Base-by-base conservation (phyloP, 1,140 invertebrate genomes). In the Asobara japonica region DNA sequence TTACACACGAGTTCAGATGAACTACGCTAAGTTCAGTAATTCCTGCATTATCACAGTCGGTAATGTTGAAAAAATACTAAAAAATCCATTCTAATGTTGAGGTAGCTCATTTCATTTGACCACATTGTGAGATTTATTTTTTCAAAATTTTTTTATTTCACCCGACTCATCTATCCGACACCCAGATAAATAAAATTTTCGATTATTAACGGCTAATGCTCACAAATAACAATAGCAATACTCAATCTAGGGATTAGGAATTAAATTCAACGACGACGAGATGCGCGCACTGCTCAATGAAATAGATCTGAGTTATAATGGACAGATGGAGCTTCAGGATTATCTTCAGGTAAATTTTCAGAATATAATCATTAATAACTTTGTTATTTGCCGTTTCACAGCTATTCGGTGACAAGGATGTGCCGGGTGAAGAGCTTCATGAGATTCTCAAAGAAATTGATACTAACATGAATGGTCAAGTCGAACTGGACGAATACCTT, bases 381-480 rank as follows among this genome's bases (percentile, higher is more conserved):
- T 62, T 3, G n/a, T 31, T 38, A 33, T 74, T 72, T 67, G 69
- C 51, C 65, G 25, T 74, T 78, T 74, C 83, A 80, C 90, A 97
- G 96, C 92, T 92, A 87, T 93, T 93, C 83, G 96, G 96, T 78
- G 96, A 98, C 86, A 92, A 89, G 81, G 91, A 96, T 78, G 93
- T 99, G 72, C 92, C 94, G 71, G 97, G 98, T 65, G 95, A 98
- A 87, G 94, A 98, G 88, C 90, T 99, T 78, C 98, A 99, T 89
- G 96, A 98, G 87, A 97, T 99, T 84, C 91, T 99, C 72, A 93
- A 91, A 85, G 98, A 99, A 91, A 98, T 99, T 83, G 98, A 99
- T 90, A 94, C 98, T 80, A 99, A 99, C 89, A 97, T 97, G 92
- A 99, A 99, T 89, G 98, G 98, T 80, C 96, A 99, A 90, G 96